These are phyloP conservation scores for Rhamnusium bicolor DNA, from an alignment of 2,888 invertebrate genomes.

Conservation along the genomic window DNA sequence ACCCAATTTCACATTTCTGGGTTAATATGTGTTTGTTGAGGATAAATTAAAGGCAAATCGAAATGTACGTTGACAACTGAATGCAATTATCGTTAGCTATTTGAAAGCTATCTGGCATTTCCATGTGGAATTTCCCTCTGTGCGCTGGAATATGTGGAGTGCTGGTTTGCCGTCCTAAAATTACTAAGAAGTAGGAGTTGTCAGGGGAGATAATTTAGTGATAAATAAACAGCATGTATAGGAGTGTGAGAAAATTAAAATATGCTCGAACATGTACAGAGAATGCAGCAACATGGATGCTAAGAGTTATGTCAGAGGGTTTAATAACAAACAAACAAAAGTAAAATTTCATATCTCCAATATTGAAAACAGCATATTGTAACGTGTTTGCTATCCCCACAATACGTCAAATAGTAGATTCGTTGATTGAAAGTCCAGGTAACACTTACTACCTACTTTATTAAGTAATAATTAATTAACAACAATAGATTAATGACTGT, in stretches of 20 bases:
- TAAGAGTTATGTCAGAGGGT: no score
- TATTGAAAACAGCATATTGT: no score
- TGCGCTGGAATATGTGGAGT: slow-evolving; percentile 6
- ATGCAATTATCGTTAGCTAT: slow-evolving; percentile 40
- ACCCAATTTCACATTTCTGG: slow-evolving; percentile 8
- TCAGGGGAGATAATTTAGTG: not conserved
- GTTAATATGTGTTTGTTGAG: slow-evolving; percentile 5
- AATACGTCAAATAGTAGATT: no score
- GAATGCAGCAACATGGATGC: no score
- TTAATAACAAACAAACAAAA: no score
- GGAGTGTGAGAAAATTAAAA: not conserved
- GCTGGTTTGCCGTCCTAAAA: not conserved
- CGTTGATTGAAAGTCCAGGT: no score
- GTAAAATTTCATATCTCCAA: no score
- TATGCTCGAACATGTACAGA: not conserved
- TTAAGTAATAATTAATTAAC: no score
- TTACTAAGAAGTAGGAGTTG: not conserved
- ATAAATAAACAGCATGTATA: not conserved
- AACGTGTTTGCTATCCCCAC: no score
- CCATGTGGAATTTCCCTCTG: slow-evolving; percentile 32
- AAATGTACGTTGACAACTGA: slow-evolving; percentile 37
- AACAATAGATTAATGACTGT: no score
- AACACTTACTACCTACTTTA: no score
- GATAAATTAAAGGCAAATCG: slow-evolving; percentile 32
- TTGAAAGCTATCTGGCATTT: slow-evolving; percentile 37